phyloP scores from a whole-genome alignment of 2,888 invertebrate genomes.

The Dastarcus helophoroides region DNA sequence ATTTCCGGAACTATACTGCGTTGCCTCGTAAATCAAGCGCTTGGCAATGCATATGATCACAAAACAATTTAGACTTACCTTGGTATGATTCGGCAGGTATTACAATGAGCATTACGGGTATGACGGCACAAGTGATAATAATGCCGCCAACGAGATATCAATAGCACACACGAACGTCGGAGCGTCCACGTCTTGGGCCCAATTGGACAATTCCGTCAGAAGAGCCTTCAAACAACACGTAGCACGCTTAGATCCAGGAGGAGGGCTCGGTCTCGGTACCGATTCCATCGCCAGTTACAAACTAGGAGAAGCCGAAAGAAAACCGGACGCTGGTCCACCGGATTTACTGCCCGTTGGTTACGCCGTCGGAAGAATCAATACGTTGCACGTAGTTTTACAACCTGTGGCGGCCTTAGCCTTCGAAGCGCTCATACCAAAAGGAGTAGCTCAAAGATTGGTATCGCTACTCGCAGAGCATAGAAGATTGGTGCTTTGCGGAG shows the following conservation, averaged over 20 bases:
- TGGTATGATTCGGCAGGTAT: no score
- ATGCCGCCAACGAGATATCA: slow-evolving; percentile 52
- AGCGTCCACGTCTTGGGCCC: slow-evolving; percentile 91
- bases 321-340: slow-evolving; percentile 70
- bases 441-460: slow-evolving; percentile 78
- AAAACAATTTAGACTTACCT: no score
- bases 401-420: slow-evolving; percentile 81
- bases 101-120: slow-evolving; percentile 34
- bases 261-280: slow-evolving; percentile 61
- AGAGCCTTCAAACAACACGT: slow-evolving; percentile 92
- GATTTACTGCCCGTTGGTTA: slow-evolving; percentile 91
- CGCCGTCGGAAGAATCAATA: slow-evolving; percentile 76
- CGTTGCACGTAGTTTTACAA: slow-evolving; percentile 80
- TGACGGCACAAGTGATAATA: slow-evolving; percentile 33
- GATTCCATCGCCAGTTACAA: slow-evolving; percentile 92
- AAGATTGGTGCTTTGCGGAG: slow-evolving; percentile 89
- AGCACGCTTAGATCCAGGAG: slow-evolving; percentile 83
- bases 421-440: slow-evolving; percentile 91
- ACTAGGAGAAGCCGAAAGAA: slow-evolving; percentile 77
- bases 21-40: no score
- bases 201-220: slow-evolving; percentile 80
- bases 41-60: no score
- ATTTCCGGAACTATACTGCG: no score
- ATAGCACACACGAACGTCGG: slow-evolving; percentile 85
- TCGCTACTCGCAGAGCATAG: slow-evolving; percentile 82